These are phyloP conservation scores for Brachionus rubens DNA, from an alignment of 1,140 invertebrate genomes.

Conservation along the genomic window DNA sequence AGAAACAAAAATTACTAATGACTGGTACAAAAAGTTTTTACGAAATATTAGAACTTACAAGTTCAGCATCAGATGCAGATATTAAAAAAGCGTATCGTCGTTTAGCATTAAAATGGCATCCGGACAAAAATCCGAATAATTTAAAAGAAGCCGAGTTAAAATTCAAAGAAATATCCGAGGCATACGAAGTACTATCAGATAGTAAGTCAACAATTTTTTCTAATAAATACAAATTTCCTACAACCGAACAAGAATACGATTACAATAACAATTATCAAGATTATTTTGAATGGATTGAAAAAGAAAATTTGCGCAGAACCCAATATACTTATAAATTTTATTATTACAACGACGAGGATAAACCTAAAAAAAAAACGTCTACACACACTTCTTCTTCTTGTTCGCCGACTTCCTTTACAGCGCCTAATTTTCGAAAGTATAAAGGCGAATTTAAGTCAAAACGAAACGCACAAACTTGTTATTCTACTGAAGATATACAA, in stretches of 20 bases:
- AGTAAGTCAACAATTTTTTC: constrained; percentile 58
- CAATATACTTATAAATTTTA: neutral
- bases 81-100: constrained; percentile 87
- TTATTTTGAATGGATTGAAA: constrained; percentile 43
- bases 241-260: constrained; percentile 16
- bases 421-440: neutral
- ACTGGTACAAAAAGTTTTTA: constrained; percentile 29
- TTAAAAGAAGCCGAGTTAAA: constrained; percentile 90
- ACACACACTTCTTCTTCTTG: no score
- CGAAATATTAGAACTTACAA: constrained; percentile 65
- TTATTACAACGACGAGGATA: no score
- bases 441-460: neutral
- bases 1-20: neutral
- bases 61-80: constrained; percentile 84
- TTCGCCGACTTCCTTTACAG: neutral
- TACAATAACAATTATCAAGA: constrained; percentile 36
- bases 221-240: neutral
- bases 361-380: no score
- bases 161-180: constrained; percentile 96
- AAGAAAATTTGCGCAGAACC: constrained; percentile 1
- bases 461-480: neutral
- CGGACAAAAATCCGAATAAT: constrained; percentile 98
- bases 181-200: constrained; percentile 89
- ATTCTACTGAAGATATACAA: neutral
- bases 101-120: constrained; percentile 97